These are phyloP conservation scores for Rallus limicola DNA, from an alignment of 2,113 vertebrate species.

Conservation along the genomic window DNA sequence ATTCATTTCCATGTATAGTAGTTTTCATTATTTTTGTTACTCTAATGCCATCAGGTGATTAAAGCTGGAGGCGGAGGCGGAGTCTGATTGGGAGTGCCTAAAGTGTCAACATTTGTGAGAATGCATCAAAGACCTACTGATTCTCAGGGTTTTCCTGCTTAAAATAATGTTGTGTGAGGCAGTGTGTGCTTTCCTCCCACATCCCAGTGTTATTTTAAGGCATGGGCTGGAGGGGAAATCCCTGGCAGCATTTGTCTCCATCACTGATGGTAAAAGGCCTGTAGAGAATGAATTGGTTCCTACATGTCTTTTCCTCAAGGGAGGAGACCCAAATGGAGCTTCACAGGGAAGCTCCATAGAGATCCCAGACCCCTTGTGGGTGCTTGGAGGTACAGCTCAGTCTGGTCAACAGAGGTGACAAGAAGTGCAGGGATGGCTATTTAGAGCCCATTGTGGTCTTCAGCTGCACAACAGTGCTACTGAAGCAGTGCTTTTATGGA, in stretches of 20 bases:
- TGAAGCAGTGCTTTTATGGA: neutral
- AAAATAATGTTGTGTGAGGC: neutral
- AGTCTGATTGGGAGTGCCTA: neutral
- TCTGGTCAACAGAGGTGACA: neutral
- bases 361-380: neutral
- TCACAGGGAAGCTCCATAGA: neutral
- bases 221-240: constrained; percentile 14
- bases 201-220: neutral
- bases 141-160: neutral
- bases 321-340: neutral
- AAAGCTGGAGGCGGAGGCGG: neutral
- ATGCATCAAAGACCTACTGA: neutral
- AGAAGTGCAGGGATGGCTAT: neutral
- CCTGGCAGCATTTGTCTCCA: neutral
- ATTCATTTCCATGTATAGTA: constrained; percentile 19
- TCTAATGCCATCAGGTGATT: neutral
- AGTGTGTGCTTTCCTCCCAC: neutral
- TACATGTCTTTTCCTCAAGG: neutral
- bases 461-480: neutral
- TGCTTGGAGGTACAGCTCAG: neutral
- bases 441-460: neutral
- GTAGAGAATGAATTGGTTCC: neutral
- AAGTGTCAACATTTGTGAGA: neutral
- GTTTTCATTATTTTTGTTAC: constrained; percentile 31
- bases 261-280: neutral